Conservation (phyloP, 2,797 vertebrate species). For the Graptemys geographica region DNA sequence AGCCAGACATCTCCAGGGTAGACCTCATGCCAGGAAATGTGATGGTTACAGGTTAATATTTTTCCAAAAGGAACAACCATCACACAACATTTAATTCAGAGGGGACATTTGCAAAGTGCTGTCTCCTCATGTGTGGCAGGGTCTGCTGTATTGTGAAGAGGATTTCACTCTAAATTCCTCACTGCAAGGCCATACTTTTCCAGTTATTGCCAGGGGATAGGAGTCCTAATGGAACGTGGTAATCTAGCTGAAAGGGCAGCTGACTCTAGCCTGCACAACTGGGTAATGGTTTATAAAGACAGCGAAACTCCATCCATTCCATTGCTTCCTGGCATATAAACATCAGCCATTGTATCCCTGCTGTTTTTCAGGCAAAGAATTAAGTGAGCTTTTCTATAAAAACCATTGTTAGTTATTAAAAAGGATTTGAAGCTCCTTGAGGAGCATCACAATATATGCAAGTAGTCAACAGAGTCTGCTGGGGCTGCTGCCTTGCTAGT, state of each 20-base stretch:
- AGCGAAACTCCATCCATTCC: not conserved
- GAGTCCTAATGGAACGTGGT: not conserved
- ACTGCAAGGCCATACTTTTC: not conserved
- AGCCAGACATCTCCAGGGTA: slow-evolving; percentile 1
- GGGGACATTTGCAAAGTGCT: not conserved
- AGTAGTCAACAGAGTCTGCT: too few relatives aligned
- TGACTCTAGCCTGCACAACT: not conserved
- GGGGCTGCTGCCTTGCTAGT: not conserved
- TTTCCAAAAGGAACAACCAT: slow-evolving; percentile 35
- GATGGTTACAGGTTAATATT: not conserved
- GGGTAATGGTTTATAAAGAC: not conserved
- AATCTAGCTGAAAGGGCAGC: not conserved
- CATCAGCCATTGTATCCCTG: not conserved
- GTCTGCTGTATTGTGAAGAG: not conserved
- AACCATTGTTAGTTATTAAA: slow-evolving; percentile 52
- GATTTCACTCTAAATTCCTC: slow-evolving; percentile 1
- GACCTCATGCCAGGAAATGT: not conserved
- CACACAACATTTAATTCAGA: not conserved
- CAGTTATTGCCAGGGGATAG: not conserved
- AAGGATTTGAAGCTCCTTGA: not conserved
- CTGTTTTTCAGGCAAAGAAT: slow-evolving; percentile 28
- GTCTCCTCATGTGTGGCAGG: not conserved
- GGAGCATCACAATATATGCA: slow-evolving; percentile 13
- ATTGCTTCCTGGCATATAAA: not conserved
- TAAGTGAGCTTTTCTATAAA: slow-evolving; percentile 37